These are phyloP conservation scores for Perizoma flavofasciatum DNA, from an alignment of 2,888 invertebrate genomes.

Conservation along the genomic window DNA sequence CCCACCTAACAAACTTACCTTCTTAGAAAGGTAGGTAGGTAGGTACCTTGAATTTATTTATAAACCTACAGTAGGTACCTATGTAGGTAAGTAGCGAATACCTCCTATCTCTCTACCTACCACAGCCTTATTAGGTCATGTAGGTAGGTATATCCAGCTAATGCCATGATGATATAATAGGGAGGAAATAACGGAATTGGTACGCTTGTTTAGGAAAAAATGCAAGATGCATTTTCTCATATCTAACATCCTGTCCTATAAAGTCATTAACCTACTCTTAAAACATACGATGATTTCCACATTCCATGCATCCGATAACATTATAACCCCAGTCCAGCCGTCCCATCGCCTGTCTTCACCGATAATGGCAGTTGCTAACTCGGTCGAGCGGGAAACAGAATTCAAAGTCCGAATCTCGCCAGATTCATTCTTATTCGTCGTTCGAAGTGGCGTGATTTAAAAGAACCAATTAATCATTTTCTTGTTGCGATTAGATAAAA, in stretches of 20 bases:
- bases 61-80: too few species aligned
- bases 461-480: constrained; percentile 65
- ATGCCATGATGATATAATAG: too few species aligned
- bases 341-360: constrained; percentile 28
- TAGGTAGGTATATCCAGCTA: too few species aligned
- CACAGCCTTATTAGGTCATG: too few species aligned
- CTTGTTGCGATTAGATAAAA: constrained; percentile 67
- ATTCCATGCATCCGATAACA: constrained; percentile 33
- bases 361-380: constrained; percentile 19
- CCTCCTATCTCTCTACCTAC: too few species aligned
- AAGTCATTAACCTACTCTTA: constrained; percentile 21
- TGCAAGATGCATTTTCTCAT: too few species aligned
- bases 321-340: constrained; percentile 27
- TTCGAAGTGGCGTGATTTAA: constrained; percentile 72
- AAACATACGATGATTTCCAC: constrained; percentile 26
- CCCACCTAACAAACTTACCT: too few species aligned
- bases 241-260: not conserved
- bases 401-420: constrained; percentile 62
- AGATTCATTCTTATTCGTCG: constrained; percentile 63
- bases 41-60: too few species aligned
- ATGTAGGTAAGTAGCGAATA: too few species aligned
- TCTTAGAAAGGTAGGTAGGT: too few species aligned
- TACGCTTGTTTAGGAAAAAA: too few species aligned
- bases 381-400: constrained; percentile 31
- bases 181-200: too few species aligned